phyloP scores from a whole-genome alignment of 2,888 invertebrate species.

The Boloria euphrosyne region DNA sequence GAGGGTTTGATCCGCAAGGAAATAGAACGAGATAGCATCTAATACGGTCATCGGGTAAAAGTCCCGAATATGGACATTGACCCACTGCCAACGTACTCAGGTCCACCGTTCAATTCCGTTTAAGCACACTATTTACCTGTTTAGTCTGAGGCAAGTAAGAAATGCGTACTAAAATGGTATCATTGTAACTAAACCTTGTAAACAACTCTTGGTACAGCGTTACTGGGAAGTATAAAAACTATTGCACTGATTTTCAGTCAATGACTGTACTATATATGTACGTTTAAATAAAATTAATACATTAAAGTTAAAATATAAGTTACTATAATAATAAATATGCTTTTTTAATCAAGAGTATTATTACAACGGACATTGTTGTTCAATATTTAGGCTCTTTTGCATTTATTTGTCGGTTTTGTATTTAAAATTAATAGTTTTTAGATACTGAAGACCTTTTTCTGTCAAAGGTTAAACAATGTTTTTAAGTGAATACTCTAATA shows the following conservation, averaged over 20 bases:
- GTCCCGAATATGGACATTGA: slow-evolving; percentile 69
- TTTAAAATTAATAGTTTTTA: no score
- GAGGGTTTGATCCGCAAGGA: slow-evolving; percentile 46
- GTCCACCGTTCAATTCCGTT: slow-evolving; percentile 63
- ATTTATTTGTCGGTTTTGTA: no score
- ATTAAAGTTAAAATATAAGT: no score
- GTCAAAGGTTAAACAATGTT: not conserved
- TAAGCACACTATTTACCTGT: slow-evolving; percentile 64
- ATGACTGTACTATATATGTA: slow-evolving; percentile 5
- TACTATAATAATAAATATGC: no score
- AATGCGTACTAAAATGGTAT: slow-evolving; percentile 53
- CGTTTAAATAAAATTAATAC: no score
- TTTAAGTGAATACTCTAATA: not conserved
- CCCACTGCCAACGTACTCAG: slow-evolving; percentile 65
- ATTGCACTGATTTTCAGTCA: slow-evolving; percentile 34
- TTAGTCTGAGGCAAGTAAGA: slow-evolving; percentile 66
- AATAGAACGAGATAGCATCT: slow-evolving; percentile 60
- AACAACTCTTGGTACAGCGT: slow-evolving; percentile 43
- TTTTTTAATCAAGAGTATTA: no score
- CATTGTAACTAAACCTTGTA: slow-evolving; percentile 47
- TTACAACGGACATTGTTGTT: no score
- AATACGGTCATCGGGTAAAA: slow-evolving; percentile 65
- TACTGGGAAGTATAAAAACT: slow-evolving; percentile 39
- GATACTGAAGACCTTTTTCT: no score
- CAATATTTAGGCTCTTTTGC: no score